phyloP scores from a whole-genome alignment of 2,113 vertebrate species.

The Heterocephalus glaber region DNA sequence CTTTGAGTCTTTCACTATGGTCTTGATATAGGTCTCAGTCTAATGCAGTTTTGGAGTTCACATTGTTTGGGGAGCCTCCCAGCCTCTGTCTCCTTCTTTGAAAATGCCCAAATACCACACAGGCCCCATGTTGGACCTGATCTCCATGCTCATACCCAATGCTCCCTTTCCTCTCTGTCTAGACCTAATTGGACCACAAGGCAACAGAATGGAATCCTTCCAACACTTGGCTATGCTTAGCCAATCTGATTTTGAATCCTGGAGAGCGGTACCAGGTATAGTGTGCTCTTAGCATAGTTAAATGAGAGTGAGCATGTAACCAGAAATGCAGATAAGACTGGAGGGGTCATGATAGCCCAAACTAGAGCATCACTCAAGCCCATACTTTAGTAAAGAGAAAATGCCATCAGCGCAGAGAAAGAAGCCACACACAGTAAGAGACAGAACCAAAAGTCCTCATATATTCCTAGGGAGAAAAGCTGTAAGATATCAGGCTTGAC shows the following conservation, averaged over 20 bases:
- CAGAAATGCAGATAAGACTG: neutral
- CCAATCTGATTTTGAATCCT: neutral
- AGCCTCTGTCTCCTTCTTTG: neutral
- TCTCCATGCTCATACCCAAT: neutral
- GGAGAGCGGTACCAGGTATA: neutral
- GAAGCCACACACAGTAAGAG: neutral
- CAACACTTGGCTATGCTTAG: neutral
- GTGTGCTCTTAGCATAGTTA: neutral
- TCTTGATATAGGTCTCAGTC: neutral
- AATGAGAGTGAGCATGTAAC: neutral
- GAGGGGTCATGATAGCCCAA: neutral
- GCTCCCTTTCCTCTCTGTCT: neutral
- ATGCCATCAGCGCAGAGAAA: neutral
- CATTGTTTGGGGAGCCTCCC: neutral
- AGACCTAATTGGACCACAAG: neutral
- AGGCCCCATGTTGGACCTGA: too few relatives aligned
- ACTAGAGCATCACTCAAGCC: neutral
- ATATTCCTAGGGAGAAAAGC: neutral
- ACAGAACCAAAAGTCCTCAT: too few relatives aligned
- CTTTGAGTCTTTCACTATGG: neutral
- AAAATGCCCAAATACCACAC: neutral
- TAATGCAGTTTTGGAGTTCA: neutral
- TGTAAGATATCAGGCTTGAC: neutral
- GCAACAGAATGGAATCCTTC: neutral
- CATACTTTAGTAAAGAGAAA: neutral